Evolutionary conservation across 2,888 invertebrate species (phyloP), one percentile per base, ranked within the genome.

Genomic region (Platypus cylindrus): DNA sequence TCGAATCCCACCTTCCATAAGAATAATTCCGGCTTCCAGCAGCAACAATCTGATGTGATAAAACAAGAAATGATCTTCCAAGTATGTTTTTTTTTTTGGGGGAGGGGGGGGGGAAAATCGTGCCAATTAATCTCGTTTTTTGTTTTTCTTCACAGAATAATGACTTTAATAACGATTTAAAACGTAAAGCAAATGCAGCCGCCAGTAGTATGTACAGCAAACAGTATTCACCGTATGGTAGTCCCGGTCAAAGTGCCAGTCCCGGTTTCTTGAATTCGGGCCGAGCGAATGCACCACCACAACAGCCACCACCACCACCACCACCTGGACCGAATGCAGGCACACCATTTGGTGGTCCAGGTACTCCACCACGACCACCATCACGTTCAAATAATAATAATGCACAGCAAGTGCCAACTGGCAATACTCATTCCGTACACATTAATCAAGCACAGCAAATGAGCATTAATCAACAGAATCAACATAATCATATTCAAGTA

Each of bases 361-460:
- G 71, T 7, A 64, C 75, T 18, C n/a, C n/a, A n/a, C n/a, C n/a
- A n/a, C n/a, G n/a, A n/a, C n/a, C n/a, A n/a, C n/a, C n/a, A n/a
- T n/a, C n/a, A n/a, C n/a, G n/a, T n/a, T n/a, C n/a, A n/a, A n/a
- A n/a, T n/a, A n/a, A n/a, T n/a, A n/a, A n/a, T n/a, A n/a, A n/a
- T n/a, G n/a, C n/a, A n/a, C n/a, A n/a, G n/a, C n/a, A n/a, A n/a
- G n/a, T n/a, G n/a, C n/a, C n/a, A n/a, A n/a, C n/a, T n/a, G n/a
- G n/a, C n/a, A n/a, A n/a, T n/a, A n/a, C n/a, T n/a, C n/a, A n/a
- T n/a, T 72, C 73, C 23, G 63, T 86, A 46, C 86, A 87, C 61
- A 84, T 89, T 67, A 82, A 81, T 55, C 87, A 87, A 60, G 82
- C 84, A 36, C 86, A 86, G 59, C 86, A 87, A 59, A 64, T 89